Percentiles rank a stretch among this genome's conserved stretches.
Conservation (phyloP, 2,797 vertebrate species). For the Neoniphon sammara region DNA sequence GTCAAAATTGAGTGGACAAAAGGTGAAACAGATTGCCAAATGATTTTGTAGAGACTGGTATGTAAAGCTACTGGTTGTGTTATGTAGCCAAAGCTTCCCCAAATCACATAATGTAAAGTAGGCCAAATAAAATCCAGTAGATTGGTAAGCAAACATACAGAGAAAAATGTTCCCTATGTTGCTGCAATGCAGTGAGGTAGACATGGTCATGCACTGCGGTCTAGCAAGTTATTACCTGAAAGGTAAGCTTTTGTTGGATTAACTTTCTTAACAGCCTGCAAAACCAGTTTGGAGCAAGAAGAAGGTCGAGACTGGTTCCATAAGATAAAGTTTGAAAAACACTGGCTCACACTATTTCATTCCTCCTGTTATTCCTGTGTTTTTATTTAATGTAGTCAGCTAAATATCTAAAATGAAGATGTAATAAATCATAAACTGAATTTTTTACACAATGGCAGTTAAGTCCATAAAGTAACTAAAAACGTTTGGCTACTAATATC, state of each 20-base stretch:
- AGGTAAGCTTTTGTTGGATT: no score
- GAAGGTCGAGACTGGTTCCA: background rate
- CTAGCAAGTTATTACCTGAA: no score
- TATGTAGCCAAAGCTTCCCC: no score
- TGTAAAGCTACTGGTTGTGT: background rate
- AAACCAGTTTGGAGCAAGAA: background rate
- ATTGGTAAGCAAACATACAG: no score
- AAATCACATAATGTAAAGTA: slow-evolving; percentile 4
- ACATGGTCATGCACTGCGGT: no score
- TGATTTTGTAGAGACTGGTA: background rate
- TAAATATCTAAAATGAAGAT: background rate
- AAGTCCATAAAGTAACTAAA: background rate
- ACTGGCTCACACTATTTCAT: background rate
- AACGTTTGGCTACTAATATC: background rate
- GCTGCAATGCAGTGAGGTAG: no score
- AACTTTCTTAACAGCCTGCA: background rate
- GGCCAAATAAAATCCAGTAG: no score
- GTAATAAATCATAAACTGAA: background rate
- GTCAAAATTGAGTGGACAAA: background rate
- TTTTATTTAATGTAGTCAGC: background rate
- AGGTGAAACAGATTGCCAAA: background rate
- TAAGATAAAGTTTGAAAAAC: background rate
- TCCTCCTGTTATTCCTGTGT: background rate
- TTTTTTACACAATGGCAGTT: background rate
- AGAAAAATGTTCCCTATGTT: no score